Percentiles rank a stretch among this genome's conserved stretches.
Conservation (phyloP, 2,113 vertebrate species). For the Oryzias woworae region DNA sequence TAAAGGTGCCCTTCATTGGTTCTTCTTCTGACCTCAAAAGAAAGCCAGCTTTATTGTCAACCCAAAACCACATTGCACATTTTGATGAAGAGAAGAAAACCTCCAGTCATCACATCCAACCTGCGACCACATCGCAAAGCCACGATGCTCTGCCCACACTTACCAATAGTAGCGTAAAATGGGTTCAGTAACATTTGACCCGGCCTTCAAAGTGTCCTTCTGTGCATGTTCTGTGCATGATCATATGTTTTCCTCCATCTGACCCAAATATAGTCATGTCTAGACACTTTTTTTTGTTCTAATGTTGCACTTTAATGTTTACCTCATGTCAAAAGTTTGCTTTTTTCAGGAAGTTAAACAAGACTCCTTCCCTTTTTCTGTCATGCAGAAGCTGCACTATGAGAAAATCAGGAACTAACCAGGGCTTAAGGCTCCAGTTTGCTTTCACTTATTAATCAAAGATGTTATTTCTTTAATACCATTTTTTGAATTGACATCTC, state of each 20-base stretch:
- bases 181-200: constrained; percentile 67
- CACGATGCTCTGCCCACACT: constrained; percentile 22
- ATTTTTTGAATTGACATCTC: constrained; percentile 30
- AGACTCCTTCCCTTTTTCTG: constrained; percentile 62
- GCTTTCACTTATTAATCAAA: constrained; percentile 50
- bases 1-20: constrained; percentile 47
- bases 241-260: constrained; percentile 71
- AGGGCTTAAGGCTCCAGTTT: constrained; percentile 25
- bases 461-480: constrained; percentile 33
- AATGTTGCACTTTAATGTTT: constrained; percentile 58
- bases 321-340: constrained; percentile 65
- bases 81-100: too few species aligned
- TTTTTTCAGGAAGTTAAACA: constrained; percentile 72
- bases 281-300: constrained; percentile 68
- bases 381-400: constrained; percentile 58
- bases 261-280: constrained; percentile 68
- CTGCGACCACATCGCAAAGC: constrained; percentile 25
- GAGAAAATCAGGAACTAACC: constrained; percentile 66
- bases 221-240: constrained; percentile 63
- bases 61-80: too few species aligned
- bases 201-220: constrained; percentile 26
- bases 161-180: constrained; percentile 29
- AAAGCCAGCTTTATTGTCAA: too few species aligned
- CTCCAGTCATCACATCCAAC: too few species aligned
- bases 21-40: constrained; percentile 14